phyloP scores from a whole-genome alignment of 2,888 invertebrate species.

The Drosophila percnosoma region DNA sequence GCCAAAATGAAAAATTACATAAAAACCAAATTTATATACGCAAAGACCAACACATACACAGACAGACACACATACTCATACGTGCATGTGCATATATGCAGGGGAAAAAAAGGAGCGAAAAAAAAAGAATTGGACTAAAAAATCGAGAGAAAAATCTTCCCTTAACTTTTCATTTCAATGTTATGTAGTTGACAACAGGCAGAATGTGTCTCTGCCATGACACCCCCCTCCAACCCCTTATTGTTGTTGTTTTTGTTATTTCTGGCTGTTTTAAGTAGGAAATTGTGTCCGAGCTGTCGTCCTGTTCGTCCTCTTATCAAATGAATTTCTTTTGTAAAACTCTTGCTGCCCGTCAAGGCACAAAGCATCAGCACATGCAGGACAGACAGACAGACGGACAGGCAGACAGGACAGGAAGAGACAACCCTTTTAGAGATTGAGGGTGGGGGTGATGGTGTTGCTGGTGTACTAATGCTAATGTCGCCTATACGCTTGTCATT shows the following conservation, averaged over 20 bases:
- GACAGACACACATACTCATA: conserved; percentile 22
- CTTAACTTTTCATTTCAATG: conserved; percentile 73
- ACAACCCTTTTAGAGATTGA: conserved; percentile 69
- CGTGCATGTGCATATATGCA: conserved; percentile 62
- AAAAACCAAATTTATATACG: conserved; percentile 76
- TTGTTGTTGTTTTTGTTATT: conserved; percentile 33
- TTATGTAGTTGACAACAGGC: conserved; percentile 78
- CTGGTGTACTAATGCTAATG: conserved; percentile 63
- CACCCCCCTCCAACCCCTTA: background rate
- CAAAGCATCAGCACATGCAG: conserved; percentile 40
- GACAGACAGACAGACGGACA: conserved; percentile 13
- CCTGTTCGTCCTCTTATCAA: conserved; percentile 56
- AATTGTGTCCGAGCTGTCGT: conserved; percentile 75
- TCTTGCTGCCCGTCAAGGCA: conserved; percentile 57
- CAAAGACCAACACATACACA: conserved; percentile 36
- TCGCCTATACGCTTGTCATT: conserved; percentile 61
- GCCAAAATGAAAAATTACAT: conserved; percentile 78
- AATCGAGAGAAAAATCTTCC: conserved; percentile 68
- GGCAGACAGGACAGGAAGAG: conserved; percentile 53
- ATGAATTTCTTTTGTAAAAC: conserved; percentile 75
- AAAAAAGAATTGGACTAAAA: conserved; percentile 27
- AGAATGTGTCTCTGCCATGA: conserved; percentile 32
- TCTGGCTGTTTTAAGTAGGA: conserved; percentile 75
- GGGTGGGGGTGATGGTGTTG: conserved; percentile 1
- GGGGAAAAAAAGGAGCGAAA: conserved; percentile 30